These are phyloP conservation scores for Monoplex corrugatus DNA, from an alignment of 2,888 invertebrate species.

Conservation along the genomic window DNA sequence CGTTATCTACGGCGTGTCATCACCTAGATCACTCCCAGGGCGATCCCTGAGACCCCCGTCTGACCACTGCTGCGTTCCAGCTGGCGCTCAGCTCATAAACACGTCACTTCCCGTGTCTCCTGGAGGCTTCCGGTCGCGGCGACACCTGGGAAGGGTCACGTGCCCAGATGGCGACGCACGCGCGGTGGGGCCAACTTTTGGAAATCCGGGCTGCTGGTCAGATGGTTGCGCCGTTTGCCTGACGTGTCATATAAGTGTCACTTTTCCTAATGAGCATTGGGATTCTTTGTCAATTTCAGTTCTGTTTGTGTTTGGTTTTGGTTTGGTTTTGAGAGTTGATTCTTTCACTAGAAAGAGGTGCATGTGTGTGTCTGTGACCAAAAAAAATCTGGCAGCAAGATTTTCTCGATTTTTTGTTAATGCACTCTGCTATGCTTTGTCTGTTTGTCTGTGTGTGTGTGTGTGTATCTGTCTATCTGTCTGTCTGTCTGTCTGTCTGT, in stretches of 20 bases:
- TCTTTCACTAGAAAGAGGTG: too few species aligned
- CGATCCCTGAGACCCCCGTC: background rate
- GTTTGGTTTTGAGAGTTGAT: too few species aligned
- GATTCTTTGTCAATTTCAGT: too few species aligned
- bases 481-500: background rate
- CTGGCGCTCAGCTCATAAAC: background rate
- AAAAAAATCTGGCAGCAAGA: too few species aligned
- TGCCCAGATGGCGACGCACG: slow-evolving; percentile 13
- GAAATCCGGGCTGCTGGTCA: background rate
- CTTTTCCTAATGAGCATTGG: too few species aligned
- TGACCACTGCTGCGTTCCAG: background rate
- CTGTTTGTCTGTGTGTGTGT: background rate
- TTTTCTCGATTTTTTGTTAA: too few species aligned
- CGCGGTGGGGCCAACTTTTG: background rate
- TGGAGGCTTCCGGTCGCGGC: slow-evolving; percentile 25
- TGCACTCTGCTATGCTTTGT: too few species aligned
- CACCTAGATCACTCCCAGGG: background rate
- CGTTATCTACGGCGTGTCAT: background rate
- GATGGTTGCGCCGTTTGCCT: background rate
- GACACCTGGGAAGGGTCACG: slow-evolving; percentile 41
- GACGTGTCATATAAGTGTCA: slow-evolving; percentile 26
- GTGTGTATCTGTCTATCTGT: background rate
- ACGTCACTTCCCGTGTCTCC: slow-evolving; percentile 4
- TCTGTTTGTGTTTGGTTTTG: too few species aligned
- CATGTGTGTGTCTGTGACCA: too few species aligned